A percentile compares a stretch with the other conserved stretches of the same genome.
Evolutionary conservation across 2,797 vertebrate species (phyloP).

Genomic region (Anas bahamensis): DNA sequence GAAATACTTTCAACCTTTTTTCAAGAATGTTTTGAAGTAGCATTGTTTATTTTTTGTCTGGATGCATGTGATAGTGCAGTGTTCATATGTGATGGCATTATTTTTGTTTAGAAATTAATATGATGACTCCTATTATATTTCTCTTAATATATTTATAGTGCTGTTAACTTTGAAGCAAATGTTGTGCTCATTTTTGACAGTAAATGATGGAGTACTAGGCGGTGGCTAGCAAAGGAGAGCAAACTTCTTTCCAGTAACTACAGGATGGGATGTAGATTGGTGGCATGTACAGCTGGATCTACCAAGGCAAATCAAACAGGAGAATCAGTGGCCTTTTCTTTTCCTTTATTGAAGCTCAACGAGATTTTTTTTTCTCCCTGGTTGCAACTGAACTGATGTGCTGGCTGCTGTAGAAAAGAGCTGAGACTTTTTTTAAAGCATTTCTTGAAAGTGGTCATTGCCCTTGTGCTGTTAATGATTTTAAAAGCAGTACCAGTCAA

Average conservation of each 20-base stretch:
- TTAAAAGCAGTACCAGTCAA: background rate
- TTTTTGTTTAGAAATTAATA: background rate
- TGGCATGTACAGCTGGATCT: background rate
- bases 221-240: background rate
- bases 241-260: background rate
- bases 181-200: background rate
- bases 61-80: background rate
- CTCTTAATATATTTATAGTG: background rate
- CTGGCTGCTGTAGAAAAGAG: background rate
- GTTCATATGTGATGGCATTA: background rate
- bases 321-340: background rate
- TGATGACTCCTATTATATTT: background rate
- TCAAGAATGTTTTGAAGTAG: background rate
- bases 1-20: background rate
- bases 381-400: background rate
- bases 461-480: background rate
- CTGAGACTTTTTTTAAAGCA: background rate
- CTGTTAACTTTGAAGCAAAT: background rate
- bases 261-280: background rate
- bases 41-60: background rate
- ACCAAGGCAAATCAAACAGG: background rate
- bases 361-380: background rate
- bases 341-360: background rate
- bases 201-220: background rate
- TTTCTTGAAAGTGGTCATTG: background rate